Conservation (phyloP, 2,888 invertebrate species). For the Patella caerulea region DNA sequence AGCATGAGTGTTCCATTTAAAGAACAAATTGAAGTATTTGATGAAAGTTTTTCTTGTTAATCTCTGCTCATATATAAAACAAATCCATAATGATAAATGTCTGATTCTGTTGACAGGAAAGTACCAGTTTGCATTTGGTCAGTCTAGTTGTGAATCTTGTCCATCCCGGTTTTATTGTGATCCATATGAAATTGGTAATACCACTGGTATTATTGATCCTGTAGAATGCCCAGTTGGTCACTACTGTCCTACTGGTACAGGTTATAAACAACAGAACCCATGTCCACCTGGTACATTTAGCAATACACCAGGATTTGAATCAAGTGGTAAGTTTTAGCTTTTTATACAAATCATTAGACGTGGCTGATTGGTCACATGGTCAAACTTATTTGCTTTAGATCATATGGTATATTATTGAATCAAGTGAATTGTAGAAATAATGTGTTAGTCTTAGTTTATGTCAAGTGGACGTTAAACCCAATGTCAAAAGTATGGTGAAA, state of each 20-base stretch:
- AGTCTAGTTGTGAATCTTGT: constrained; percentile 55
- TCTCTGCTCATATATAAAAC: no score
- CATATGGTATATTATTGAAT: no score
- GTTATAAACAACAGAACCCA: constrained; percentile 58
- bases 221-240: constrained; percentile 60
- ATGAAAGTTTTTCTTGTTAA: no score
- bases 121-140: constrained; percentile 51
- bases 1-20: background rate
- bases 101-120: constrained; percentile 39
- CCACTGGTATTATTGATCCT: constrained; percentile 60
- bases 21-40: no score
- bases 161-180: constrained; percentile 64
- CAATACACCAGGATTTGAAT: constrained; percentile 28
- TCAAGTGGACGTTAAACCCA: no score
- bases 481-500: no score
- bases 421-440: no score
- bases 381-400: no score
- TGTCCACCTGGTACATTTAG: constrained; percentile 64
- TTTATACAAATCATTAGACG: background rate
- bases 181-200: constrained; percentile 60
- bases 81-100: background rate
- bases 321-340: constrained; percentile 41
- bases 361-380: no score
- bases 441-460: no score
- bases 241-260: constrained; percentile 63